phyloP scores from a whole-genome alignment of 2,888 invertebrate species.

The Dexiosoma caninum region DNA sequence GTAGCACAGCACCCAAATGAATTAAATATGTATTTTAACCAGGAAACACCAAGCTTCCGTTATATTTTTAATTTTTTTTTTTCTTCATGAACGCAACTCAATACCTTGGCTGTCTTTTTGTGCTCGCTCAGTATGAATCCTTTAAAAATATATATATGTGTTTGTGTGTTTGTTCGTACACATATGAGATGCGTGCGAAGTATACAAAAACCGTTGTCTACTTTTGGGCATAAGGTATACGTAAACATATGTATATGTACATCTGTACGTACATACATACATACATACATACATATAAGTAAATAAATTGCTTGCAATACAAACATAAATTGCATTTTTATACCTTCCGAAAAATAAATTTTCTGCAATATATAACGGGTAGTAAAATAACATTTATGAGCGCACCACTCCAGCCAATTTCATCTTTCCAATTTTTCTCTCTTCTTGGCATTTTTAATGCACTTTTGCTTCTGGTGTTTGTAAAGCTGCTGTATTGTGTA shows the following conservation, averaged over 20 bases:
- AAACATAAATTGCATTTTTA: slow-evolving; percentile 14
- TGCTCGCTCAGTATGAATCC: not conserved
- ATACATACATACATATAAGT: slow-evolving; percentile 22
- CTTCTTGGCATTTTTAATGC: not conserved
- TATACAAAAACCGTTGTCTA: slow-evolving; percentile 48
- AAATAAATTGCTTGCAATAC: slow-evolving; percentile 57
- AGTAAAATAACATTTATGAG: slow-evolving; percentile 18
- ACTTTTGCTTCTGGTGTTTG: slow-evolving; percentile 1
- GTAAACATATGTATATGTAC: too few species aligned
- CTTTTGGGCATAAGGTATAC: slow-evolving; percentile 59
- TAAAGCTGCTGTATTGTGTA: slow-evolving; percentile 8
- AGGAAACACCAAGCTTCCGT: slow-evolving; percentile 52
- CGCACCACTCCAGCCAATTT: not conserved
- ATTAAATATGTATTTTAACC: slow-evolving; percentile 38
- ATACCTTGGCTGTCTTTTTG: not conserved
- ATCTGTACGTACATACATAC: too few species aligned
- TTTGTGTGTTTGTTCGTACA: not conserved
- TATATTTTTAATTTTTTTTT: too few species aligned
- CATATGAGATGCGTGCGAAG: not conserved
- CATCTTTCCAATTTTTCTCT: not conserved
- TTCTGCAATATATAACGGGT: not conserved
- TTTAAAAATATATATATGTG: slow-evolving; percentile 14
- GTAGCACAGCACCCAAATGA: slow-evolving; percentile 44
- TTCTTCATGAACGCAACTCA: not conserved
- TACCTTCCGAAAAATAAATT: not conserved